Evolutionary conservation across 2,888 invertebrate species (phyloP).

Genomic region (Sminthurides aquaticus): DNA sequence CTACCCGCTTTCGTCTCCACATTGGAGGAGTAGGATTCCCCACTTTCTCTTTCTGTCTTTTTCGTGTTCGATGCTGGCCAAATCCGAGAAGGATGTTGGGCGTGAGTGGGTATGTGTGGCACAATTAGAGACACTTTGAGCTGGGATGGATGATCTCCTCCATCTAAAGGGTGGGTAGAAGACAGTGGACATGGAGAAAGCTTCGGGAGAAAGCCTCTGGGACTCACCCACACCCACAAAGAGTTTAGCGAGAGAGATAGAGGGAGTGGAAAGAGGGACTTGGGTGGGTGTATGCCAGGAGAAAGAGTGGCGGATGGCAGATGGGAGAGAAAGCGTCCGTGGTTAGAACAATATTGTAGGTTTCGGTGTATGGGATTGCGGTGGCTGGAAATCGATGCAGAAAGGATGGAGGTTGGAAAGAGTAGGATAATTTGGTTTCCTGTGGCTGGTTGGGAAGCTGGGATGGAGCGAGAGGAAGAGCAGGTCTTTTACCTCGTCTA

Average conservation of each 20-base stretch:
- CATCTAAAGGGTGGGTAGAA: not conserved
- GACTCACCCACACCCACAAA: not conserved
- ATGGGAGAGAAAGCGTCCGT: not conserved
- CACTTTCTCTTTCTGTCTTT: constrained; percentile 8
- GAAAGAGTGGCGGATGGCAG: not conserved
- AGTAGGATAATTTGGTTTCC: not conserved
- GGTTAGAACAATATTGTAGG: not conserved
- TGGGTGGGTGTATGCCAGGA: not conserved
- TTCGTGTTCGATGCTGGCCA: not conserved
- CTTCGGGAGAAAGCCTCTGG: not conserved
- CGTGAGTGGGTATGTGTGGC: no score
- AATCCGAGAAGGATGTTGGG: no score
- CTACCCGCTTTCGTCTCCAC: not conserved
- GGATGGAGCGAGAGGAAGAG: no score
- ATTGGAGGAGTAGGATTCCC: not conserved
- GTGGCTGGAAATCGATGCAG: not conserved
- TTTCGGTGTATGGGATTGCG: not conserved
- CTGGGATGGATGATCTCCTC: not conserved
- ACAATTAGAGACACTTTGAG: not conserved
- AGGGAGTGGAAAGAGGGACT: not conserved
- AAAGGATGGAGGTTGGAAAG: not conserved
- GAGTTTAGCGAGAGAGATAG: not conserved
- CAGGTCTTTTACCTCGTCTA: no score
- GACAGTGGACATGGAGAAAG: no score
- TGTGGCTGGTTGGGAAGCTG: not conserved